These are phyloP conservation scores for Ptychadena robeensis DNA, from an alignment of 2,797 vertebrate species.

Conservation along the genomic window DNA sequence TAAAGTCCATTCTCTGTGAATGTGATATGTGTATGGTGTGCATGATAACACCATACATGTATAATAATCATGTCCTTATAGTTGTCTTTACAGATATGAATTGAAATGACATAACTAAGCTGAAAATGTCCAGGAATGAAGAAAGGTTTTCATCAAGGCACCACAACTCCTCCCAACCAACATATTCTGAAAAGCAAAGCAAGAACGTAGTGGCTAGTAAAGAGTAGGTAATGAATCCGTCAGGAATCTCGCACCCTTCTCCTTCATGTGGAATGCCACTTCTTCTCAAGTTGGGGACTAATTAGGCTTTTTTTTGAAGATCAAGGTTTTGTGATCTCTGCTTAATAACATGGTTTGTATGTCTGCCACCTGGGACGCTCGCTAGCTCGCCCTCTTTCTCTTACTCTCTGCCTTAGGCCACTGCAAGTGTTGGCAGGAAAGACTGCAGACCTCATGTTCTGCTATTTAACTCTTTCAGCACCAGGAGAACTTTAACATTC, in stretches of 20 bases:
- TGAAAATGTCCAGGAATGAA: not conserved
- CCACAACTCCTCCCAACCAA: not conserved
- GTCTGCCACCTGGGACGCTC: conserved; percentile 82
- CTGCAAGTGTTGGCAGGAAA: conserved; percentile 80
- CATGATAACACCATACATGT: not conserved
- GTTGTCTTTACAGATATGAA: not conserved
- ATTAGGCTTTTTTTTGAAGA: conserved; percentile 80
- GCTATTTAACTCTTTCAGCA: conserved; percentile 72
- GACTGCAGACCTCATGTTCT: conserved; percentile 64
- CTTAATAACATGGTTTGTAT: conserved; percentile 84
- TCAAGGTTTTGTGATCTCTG: conserved; percentile 80
- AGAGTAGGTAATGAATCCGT: conserved; percentile 70
- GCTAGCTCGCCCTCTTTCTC: conserved; percentile 69
- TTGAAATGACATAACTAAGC: not conserved
- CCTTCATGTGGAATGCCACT: conserved; percentile 76
- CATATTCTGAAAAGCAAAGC: not conserved
- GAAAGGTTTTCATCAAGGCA: not conserved
- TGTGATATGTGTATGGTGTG: not conserved
- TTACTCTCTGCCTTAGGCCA: conserved; percentile 74
- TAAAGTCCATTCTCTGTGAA: not conserved
- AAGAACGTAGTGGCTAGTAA: conserved; percentile 64
- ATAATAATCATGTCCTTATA: not conserved
- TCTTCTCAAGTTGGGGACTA: conserved; percentile 77
- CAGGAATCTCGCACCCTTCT: conserved; percentile 69
- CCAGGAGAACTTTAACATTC: conserved; percentile 24